phyloP scores from a whole-genome alignment of 2,888 invertebrate genomes.

The Sarcophaga caerulescens region DNA sequence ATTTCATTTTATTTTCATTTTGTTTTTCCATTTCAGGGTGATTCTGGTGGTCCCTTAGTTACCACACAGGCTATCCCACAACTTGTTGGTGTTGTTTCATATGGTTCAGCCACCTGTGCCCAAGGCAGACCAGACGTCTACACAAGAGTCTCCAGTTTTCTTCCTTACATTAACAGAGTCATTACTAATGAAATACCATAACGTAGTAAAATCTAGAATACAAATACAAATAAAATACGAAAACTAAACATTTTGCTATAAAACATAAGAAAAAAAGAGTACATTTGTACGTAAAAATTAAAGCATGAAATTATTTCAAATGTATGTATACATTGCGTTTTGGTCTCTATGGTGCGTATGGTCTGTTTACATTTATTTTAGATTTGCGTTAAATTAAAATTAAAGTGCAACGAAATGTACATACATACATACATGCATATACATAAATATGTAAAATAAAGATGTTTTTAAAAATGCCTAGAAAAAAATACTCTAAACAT shows the following conservation, averaged over 20 bases:
- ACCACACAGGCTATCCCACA: conserved; percentile 70
- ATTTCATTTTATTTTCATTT: not conserved
- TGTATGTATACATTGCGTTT: conserved; percentile 5
- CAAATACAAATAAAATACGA: not conserved
- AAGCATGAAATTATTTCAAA: conserved; percentile 70
- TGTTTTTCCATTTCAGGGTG: conserved; percentile 75
- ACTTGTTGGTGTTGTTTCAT: conserved; percentile 79
- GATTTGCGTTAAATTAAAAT: conserved; percentile 65
- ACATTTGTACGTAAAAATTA: conserved; percentile 62
- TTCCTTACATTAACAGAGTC: conserved; percentile 76
- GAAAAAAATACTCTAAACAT: too few relatives aligned
- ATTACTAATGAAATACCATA: conserved; percentile 72
- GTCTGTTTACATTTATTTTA: conserved; percentile 38
- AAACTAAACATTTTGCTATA: conserved; percentile 47
- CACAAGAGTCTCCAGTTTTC: conserved; percentile 78
- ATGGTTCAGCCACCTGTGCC: conserved; percentile 77
- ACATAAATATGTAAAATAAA: not conserved
- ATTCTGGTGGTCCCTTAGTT: conserved; percentile 80
- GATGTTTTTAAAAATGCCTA: too few relatives aligned
- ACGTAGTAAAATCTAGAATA: conserved; percentile 54
- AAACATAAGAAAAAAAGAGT: conserved; percentile 17
- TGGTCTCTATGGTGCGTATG: not conserved
- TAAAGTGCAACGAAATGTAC: conserved; percentile 33
- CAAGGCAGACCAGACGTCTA: conserved; percentile 79
- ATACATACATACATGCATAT: not conserved